Conservation (phyloP, 2,888 invertebrate species). For the Deroplatys truncata region DNA sequence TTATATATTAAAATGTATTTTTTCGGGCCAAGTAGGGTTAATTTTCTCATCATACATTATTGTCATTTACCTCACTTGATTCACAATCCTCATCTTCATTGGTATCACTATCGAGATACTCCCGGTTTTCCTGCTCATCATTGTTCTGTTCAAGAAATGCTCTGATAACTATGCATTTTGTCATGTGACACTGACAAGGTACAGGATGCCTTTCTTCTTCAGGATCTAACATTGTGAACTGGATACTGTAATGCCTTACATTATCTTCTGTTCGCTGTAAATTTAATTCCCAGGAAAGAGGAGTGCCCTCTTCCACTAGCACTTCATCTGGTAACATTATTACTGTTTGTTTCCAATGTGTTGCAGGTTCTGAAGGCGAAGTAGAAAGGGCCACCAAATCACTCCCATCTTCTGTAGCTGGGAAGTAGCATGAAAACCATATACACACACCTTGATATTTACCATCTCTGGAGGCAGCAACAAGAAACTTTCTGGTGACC, state of each 20-base stretch:
- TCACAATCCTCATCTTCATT: slow-evolving; percentile 7
- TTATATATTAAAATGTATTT: no score
- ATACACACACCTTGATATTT: slow-evolving; percentile 58
- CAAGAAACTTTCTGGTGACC: slow-evolving; percentile 59
- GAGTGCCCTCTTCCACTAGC: slow-evolving; percentile 55
- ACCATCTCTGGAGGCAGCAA: slow-evolving; percentile 54
- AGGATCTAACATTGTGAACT: slow-evolving; percentile 65
- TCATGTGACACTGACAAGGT: slow-evolving; percentile 72
- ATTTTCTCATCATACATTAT: background rate
- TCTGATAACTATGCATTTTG: slow-evolving; percentile 71
- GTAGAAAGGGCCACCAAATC: slow-evolving; percentile 51
- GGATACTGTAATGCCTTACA: slow-evolving; percentile 61
- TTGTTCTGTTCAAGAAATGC: slow-evolving; percentile 54
- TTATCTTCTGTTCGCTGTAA: slow-evolving; percentile 52
- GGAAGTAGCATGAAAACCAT: slow-evolving; percentile 78
- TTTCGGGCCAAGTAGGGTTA: no score
- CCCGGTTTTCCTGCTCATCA: slow-evolving; percentile 34
- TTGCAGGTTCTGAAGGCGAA: slow-evolving; percentile 52
- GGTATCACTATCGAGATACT: slow-evolving; percentile 16
- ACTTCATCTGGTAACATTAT: slow-evolving; percentile 68
- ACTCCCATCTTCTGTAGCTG: slow-evolving; percentile 44
- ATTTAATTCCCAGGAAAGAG: slow-evolving; percentile 64
- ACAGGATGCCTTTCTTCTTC: slow-evolving; percentile 67
- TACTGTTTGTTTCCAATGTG: slow-evolving; percentile 72
- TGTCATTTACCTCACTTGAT: background rate